Percentiles rank a stretch among this genome's conserved stretches.
These are phyloP conservation scores for Lipophrys pholis DNA, from an alignment of 2,113 vertebrate species.

Conservation along the genomic window DNA sequence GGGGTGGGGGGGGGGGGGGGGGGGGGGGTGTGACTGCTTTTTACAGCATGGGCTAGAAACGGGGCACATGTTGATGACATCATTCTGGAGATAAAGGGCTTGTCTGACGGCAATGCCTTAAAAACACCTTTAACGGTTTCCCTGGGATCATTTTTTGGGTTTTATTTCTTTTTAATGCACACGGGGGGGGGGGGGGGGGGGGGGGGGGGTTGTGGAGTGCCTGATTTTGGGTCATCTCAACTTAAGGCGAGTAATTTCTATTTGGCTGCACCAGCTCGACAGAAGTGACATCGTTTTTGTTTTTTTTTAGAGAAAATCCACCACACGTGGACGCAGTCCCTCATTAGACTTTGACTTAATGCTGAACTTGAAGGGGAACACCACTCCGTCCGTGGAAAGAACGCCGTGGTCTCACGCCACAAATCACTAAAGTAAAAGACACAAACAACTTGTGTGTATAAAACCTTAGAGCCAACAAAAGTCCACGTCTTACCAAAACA, in stretches of 20 bases:
- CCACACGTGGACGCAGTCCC: constrained; percentile 51
- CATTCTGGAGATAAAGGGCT: constrained; percentile 76
- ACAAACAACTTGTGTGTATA: neutral
- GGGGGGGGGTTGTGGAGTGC: constrained; percentile 37
- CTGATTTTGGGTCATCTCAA: constrained; percentile 66
- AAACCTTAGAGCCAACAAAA: constrained; percentile 8
- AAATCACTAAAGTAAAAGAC: neutral
- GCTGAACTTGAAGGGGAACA: constrained; percentile 50
- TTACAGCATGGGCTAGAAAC: constrained; percentile 67
- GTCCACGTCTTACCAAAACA: neutral
- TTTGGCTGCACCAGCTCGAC: constrained; percentile 65
- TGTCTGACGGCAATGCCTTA: constrained; percentile 34
- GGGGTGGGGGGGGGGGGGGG: too few relatives aligned
- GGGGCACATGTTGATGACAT: constrained; percentile 72
- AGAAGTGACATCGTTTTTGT: constrained; percentile 62
- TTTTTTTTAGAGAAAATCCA: constrained; percentile 53
- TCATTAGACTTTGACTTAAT: neutral
- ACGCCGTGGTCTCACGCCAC: too few relatives aligned
- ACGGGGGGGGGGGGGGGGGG: too few relatives aligned
- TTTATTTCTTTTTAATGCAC: constrained; percentile 44
- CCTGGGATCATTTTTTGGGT: constrained; percentile 62
- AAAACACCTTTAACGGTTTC: constrained; percentile 56
- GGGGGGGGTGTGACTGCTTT: too few relatives aligned
- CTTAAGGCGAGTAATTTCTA: constrained; percentile 74
- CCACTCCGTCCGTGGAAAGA: constrained; percentile 48